These are phyloP conservation scores for Trachelipus rathkii DNA, from an alignment of 1,140 invertebrate genomes.

Conservation along the genomic window DNA sequence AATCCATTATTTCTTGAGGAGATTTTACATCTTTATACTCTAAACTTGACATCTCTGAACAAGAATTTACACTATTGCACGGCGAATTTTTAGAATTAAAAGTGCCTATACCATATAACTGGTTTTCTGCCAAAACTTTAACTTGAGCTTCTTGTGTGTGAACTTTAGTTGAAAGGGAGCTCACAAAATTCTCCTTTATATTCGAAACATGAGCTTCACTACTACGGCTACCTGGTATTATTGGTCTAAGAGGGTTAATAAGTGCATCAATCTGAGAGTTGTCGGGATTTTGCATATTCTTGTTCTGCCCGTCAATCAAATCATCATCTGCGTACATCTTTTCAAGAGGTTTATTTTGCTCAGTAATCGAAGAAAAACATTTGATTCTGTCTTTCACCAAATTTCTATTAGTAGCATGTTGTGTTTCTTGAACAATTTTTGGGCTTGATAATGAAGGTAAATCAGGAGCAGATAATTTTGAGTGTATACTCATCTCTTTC, in stretches of 20 bases:
- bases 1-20: constrained; percentile 45
- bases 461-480: constrained; percentile 32
- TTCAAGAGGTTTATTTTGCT: constrained; percentile 5
- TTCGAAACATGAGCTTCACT: constrained; percentile 40
- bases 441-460: constrained; percentile 38
- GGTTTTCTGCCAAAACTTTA: constrained; percentile 39
- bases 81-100: constrained; percentile 18
- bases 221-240: constrained; percentile 27
- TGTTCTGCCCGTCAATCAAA: not conserved
- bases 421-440: constrained; percentile 42
- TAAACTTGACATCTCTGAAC: constrained; percentile 31
- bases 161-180: constrained; percentile 41
- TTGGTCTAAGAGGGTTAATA: constrained; percentile 33
- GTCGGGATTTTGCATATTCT: not conserved
- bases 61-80: constrained; percentile 10
- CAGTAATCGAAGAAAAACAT: constrained; percentile 49
- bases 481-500: constrained; percentile 24
- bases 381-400: constrained; percentile 57
- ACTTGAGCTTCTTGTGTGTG: constrained; percentile 45
- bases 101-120: constrained; percentile 25
- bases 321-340: not conserved
- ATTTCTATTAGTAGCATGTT: constrained; percentile 51
- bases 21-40: constrained; percentile 39
- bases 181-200: constrained; percentile 40
- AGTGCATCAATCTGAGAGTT: constrained; percentile 25